A percentile compares a stretch with the other conserved stretches of the same genome.
Evolutionary conservation across 2,888 invertebrate genomes (phyloP).

Genomic region (Drosophila stalkeri): DNA sequence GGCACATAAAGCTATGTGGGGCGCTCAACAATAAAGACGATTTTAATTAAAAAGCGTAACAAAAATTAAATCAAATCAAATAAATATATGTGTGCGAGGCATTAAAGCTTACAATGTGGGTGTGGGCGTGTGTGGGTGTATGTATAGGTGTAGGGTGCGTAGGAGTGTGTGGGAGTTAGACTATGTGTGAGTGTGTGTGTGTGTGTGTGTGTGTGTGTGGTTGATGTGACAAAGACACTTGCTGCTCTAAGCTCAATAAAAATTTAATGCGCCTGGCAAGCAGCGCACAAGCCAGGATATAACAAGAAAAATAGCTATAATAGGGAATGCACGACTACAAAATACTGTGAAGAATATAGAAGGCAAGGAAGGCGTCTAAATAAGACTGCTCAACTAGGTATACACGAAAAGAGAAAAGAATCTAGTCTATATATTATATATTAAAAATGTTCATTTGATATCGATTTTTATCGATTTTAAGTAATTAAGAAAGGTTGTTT

Average conservation of each 20-base stretch:
- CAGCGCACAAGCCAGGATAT: slow-evolving; percentile 41
- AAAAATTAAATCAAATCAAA: slow-evolving; percentile 57
- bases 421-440: neutral
- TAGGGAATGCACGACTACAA: neutral
- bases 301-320: neutral
- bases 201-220: slow-evolving; percentile 15
- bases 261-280: slow-evolving; percentile 63
- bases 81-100: slow-evolving; percentile 34
- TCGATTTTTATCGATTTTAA: neutral
- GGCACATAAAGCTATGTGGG: slow-evolving; percentile 10
- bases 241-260: slow-evolving; percentile 62
- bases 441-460: neutral
- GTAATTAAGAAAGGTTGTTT: neutral
- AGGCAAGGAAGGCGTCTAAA: neutral
- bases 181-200: neutral
- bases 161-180: slow-evolving; percentile 6
- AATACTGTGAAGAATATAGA: neutral
- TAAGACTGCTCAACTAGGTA: neutral
- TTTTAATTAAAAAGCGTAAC: slow-evolving; percentile 68
- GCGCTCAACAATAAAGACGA: slow-evolving; percentile 34
- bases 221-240: slow-evolving; percentile 44
- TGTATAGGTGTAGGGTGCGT: slow-evolving; percentile 13
- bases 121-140: slow-evolving; percentile 5
- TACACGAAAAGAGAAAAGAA: neutral
- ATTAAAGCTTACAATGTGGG: slow-evolving; percentile 6